Conservation (phyloP, 2,797 vertebrate genomes). For the Sebastes taczanowskii region DNA sequence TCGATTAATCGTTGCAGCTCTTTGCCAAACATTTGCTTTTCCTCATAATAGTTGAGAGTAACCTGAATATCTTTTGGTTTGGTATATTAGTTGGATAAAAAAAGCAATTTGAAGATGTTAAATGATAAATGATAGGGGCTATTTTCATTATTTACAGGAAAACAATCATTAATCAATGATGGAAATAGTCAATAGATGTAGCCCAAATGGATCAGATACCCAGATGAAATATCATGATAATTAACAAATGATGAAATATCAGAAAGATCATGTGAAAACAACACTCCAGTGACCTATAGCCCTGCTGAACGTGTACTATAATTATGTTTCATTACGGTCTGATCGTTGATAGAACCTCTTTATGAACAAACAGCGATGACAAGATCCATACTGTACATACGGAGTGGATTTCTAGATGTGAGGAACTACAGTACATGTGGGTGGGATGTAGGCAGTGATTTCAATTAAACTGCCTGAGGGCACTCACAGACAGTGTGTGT, state of each 20-base stretch:
- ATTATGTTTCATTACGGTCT: neutral
- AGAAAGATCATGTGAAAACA: too few relatives aligned
- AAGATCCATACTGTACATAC: neutral
- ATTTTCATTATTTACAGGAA: neutral
- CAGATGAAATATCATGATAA: neutral
- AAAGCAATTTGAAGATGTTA: too few relatives aligned
- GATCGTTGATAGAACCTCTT: neutral
- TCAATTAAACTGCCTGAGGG: conserved; percentile 36
- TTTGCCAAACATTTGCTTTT: neutral
- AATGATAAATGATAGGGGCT: neutral
- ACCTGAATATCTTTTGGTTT: neutral
- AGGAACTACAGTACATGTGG: conserved; percentile 20
- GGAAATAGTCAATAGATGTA: neutral
- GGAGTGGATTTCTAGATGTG: conserved; percentile 15
- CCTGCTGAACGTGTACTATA: neutral
- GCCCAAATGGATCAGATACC: neutral
- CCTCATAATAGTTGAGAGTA: neutral
- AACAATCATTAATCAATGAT: neutral
- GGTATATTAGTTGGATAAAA: neutral
- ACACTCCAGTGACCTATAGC: neutral
- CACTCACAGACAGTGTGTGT: neutral
- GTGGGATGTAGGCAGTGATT: conserved; percentile 38
- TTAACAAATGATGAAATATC: neutral
- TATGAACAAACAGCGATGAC: neutral
- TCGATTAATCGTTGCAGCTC: neutral